Base-by-base conservation (phyloP, 2,888 invertebrate species). In the Leptothorax acervorum region DNA sequence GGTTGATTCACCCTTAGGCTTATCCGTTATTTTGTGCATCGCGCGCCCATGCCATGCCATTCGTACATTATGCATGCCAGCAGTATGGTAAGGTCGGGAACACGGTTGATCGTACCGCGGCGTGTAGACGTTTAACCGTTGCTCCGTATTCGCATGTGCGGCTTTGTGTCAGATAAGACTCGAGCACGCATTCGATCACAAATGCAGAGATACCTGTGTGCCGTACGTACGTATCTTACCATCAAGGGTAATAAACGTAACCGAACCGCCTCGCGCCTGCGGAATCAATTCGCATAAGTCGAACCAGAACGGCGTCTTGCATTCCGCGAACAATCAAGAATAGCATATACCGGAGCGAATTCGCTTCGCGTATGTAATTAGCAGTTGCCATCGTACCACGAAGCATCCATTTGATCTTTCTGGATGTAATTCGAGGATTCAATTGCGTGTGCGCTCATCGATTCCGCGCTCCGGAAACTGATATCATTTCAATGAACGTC, bases 221-320 rank as follows among this genome's bases (percentile, higher is more conserved):
- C 57, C 8, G 53, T 42, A 53, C 79, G 57, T 70, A 70, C 79
- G 57, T 70, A 70, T 57, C 74, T 31, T 74, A 51, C 42, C 4
- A 39, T 65, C 82, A 53, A 39, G 82, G 63, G 63, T 83, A 68
- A 81, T 83, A 83, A 83, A 81, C 81, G 78, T 78, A 51, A 35
- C 15, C 57, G 35, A 65, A 65, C 55, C 68, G 66, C 23, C 23
- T 23, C 23, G 23, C 23, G 23, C 48, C 57, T 45, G 66, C 57
- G 51, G 42, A 84, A 75, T 84, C 84, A 83, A 85, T 85, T 85
- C 62, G 68, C 60, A 45, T 62, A 62, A 73, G 68, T 75, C 62
- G 63, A 11, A 23, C 63, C 63, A 48, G 42, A 31, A 48, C 66
- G 73, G 39, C 48, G 57, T 60, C 75, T 62, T 73, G 66, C 28